Base-by-base conservation (phyloP, 2,113 vertebrate genomes). In the Hassar affinis region DNA sequence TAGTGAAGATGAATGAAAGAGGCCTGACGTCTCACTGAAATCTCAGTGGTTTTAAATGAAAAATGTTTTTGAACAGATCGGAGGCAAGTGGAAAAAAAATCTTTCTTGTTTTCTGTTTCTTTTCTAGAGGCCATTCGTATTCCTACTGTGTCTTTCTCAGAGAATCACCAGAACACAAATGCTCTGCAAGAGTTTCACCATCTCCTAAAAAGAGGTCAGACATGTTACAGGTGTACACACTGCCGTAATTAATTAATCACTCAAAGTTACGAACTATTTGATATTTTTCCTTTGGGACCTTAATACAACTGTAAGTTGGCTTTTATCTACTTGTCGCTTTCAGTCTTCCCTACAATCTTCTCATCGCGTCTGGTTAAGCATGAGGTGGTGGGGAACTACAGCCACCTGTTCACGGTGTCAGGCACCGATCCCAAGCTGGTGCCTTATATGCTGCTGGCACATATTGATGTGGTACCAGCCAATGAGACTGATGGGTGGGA, bases 391-490 rank as follows among this genome's bases (percentile, higher is more conserved):
- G 95, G 91, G 59, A 56, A 94, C 51, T 98, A 97, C 88, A 99
- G 97, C 91, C 96, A 98, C 89, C 94, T 99, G 82, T 94, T 99
- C 49, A 92, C 91, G 27, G 90, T 98, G 10, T 88, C 71, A 78
- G 97, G 98, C 35, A 94, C 94, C 0, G 90, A 95, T 79, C 88
- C 92, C 20, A 84, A 88, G 45, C 79, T 97, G 83, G 82, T 91
- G 77, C 97, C 98, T 0, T 99, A 98, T 82, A 92, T 99, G 93
- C 93, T 99, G 56, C 87, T 97, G 79, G 96, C 98, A 54, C 98
- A 99, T 92, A 94, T 96, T 38, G 98, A 99, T 30, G 97, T 99
- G 52, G 97, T 99, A 4, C 97, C 98, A 15, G 97, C 96, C 75
- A 20, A 92, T 10, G 93, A 94, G 86, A 88, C 88, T 0, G 92